Evolutionary conservation across 2,113 vertebrate species (phyloP).

Genomic region (Trogon surrucura): DNA sequence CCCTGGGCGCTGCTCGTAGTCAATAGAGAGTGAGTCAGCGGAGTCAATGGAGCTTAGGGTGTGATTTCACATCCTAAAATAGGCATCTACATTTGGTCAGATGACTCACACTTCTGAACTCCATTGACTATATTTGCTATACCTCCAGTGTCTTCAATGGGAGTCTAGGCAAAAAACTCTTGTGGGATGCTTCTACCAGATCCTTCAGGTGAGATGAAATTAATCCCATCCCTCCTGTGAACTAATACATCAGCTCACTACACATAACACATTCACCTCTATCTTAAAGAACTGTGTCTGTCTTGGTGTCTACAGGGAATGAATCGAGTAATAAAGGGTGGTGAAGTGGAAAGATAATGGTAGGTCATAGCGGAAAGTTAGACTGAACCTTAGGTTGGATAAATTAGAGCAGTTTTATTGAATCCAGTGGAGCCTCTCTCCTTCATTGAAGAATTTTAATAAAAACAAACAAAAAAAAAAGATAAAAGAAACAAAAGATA

Average conservation of each 20-base stretch:
- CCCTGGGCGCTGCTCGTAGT: background rate
- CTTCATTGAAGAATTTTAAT: background rate
- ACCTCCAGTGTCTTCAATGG: background rate
- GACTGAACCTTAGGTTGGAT: background rate
- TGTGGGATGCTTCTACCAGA: background rate
- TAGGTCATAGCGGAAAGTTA: slow-evolving; percentile 9
- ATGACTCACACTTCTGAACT: slow-evolving; percentile 9
- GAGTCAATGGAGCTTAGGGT: background rate
- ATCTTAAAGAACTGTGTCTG: background rate
- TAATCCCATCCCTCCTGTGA: background rate
- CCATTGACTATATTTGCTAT: background rate
- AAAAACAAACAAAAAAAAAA: background rate
- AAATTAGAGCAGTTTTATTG: background rate
- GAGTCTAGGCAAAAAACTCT: background rate
- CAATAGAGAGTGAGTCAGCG: slow-evolving; percentile 52
- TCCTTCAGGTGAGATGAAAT: background rate
- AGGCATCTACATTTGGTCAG: background rate
- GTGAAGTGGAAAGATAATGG: slow-evolving; percentile 17
- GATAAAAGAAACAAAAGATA: background rate
- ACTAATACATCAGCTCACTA: background rate
- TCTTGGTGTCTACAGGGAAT: background rate
- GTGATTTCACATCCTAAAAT: slow-evolving; percentile 28
- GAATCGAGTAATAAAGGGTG: background rate
- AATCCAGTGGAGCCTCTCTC: background rate
- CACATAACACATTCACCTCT: background rate